Conservation (phyloP, 1,140 invertebrate species). For the Drosophila quadrilineata region DNA sequence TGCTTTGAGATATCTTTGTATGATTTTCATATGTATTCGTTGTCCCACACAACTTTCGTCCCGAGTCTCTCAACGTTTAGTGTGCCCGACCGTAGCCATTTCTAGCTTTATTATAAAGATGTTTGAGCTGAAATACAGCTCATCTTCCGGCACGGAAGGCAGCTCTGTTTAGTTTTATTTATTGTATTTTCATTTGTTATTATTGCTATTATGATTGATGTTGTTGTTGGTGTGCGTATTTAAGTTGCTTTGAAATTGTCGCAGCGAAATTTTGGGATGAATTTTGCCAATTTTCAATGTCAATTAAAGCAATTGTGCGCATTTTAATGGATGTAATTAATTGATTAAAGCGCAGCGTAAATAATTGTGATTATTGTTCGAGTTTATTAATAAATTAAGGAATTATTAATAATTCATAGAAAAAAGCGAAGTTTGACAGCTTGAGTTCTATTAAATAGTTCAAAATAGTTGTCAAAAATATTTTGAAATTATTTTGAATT, state of each 20-base stretch:
- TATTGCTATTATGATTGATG: background rate
- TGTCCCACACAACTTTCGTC: no score
- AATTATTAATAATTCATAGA: no score
- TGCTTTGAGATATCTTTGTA: no score
- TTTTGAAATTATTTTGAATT: background rate
- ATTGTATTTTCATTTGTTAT: conserved; percentile 2
- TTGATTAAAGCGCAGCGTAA: conserved; percentile 11
- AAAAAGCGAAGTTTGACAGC: no score
- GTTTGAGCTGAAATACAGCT: conserved; percentile 34
- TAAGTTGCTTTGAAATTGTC: conserved; percentile 50
- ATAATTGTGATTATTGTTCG: no score
- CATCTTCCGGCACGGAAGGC: conserved; percentile 72
- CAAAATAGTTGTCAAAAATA: no score
- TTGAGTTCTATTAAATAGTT: no score
- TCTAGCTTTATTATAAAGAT: no score
- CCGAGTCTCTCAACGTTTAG: no score
- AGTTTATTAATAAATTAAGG: no score
- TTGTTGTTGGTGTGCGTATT: conserved; percentile 5
- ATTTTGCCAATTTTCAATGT: conserved; percentile 72
- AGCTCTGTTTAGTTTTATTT: conserved; percentile 24
- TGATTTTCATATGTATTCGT: no score
- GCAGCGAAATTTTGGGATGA: conserved; percentile 60
- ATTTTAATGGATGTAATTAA: conserved; percentile 54
- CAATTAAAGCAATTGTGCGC: conserved; percentile 53
- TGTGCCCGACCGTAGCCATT: no score